These are phyloP conservation scores for Sphecodes monilicornis DNA, from an alignment of 2,888 invertebrate genomes.

Conservation along the genomic window DNA sequence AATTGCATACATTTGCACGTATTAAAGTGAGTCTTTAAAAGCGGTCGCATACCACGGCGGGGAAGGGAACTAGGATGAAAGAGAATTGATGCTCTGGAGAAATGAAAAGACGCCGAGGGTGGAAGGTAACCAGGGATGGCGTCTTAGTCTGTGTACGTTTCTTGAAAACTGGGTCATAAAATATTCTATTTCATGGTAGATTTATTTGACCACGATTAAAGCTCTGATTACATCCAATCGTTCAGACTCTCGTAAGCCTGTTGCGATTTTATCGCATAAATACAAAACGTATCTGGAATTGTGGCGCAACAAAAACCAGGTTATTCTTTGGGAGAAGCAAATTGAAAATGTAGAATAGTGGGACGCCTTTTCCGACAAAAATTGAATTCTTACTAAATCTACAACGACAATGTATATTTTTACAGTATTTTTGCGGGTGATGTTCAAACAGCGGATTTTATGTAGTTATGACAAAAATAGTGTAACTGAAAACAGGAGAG, in stretches of 20 bases:
- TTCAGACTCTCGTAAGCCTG: not conserved
- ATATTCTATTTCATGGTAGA: conserved; percentile 27
- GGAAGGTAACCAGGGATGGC: conserved; percentile 21
- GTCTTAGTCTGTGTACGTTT: not conserved
- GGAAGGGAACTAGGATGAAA: conserved; percentile 20
- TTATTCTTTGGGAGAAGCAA: not conserved
- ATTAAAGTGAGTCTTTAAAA: conserved; percentile 48
- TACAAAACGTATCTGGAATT: not conserved
- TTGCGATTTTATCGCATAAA: not conserved
- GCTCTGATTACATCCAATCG: not conserved
- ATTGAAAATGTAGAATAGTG: not conserved
- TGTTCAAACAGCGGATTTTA: not conserved
- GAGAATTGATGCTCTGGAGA: conserved; percentile 39
- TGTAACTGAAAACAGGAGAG: too few species aligned
- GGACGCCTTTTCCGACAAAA: not conserved
- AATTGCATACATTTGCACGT: conserved; percentile 48
- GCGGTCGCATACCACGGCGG: conserved; percentile 20
- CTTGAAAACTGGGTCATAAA: conserved; percentile 44
- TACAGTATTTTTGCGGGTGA: not conserved
- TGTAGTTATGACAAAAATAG: too few species aligned
- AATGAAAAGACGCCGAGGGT: conserved; percentile 36
- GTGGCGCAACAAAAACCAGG: not conserved
- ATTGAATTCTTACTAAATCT: not conserved
- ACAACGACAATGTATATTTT: not conserved
- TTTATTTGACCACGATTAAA: conserved; percentile 25